These are phyloP conservation scores for Panzeria rudis DNA, from an alignment of 2,888 invertebrate genomes.

Conservation along the genomic window DNA sequence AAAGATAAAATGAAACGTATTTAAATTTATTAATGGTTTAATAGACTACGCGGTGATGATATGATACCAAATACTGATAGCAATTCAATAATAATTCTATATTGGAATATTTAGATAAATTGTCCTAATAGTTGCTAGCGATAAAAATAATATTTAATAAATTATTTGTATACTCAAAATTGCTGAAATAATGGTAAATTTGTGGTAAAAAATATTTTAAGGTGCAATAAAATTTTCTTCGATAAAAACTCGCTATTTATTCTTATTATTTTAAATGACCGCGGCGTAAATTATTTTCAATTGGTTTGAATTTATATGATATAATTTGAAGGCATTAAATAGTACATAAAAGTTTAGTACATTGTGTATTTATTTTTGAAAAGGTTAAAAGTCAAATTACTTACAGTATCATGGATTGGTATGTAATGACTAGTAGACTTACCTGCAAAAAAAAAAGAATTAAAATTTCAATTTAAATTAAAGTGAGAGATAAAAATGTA, in stretches of 20 bases:
- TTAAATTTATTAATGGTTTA: slow-evolving; percentile 62
- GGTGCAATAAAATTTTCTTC: neutral
- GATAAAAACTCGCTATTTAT: neutral
- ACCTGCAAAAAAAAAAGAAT: neutral
- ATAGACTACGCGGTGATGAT: slow-evolving; percentile 30
- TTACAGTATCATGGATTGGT: neutral
- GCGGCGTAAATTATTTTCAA: slow-evolving; percentile 1
- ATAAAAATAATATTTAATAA: slow-evolving; percentile 9
- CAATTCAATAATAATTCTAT: slow-evolving; percentile 27
- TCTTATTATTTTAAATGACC: neutral
- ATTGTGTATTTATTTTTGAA: neutral
- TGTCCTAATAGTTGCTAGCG: slow-evolving; percentile 9
- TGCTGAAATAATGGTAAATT: neutral
- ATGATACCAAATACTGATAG: slow-evolving; percentile 36
- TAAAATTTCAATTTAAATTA: neutral
- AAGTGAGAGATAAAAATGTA: neutral
- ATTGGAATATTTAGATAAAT: slow-evolving; percentile 43
- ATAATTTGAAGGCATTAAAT: neutral
- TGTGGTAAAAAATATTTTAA: neutral
- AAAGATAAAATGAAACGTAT: slow-evolving; percentile 37
- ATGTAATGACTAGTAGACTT: neutral
- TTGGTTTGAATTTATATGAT: slow-evolving; percentile 6
- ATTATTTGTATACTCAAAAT: slow-evolving; percentile 1
- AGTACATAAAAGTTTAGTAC: neutral
- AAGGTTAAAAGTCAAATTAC: neutral